Conservation (phyloP, 2,888 invertebrate genomes). For the Morpho helenor region DNA sequence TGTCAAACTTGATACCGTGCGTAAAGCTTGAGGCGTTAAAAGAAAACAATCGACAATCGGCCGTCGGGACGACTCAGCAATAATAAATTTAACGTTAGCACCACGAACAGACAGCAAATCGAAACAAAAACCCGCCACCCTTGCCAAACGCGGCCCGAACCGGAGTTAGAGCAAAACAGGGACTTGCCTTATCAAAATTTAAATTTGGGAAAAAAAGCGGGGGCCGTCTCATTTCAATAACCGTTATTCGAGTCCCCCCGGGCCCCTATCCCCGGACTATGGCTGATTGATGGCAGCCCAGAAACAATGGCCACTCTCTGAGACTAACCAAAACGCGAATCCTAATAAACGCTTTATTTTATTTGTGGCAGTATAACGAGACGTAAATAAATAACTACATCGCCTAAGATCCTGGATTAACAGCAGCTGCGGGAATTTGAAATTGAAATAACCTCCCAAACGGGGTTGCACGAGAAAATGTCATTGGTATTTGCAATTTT, state of each 20-base stretch:
- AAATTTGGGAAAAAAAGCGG: constrained; percentile 75
- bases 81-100: constrained; percentile 41
- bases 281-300: constrained; percentile 73
- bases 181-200: constrained; percentile 78
- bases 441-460: constrained; percentile 15
- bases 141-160: constrained; percentile 51
- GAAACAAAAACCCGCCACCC: constrained; percentile 64
- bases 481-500: background rate
- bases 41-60: constrained; percentile 21
- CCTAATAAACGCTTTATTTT: constrained; percentile 78
- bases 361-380: constrained; percentile 69
- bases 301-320: constrained; percentile 72
- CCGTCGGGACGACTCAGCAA: constrained; percentile 24
- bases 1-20: constrained; percentile 15
- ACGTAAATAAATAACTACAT: constrained; percentile 68
- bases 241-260: constrained; percentile 59
- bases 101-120: constrained; percentile 54
- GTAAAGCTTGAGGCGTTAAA: constrained; percentile 23
- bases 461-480: background rate
- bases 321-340: constrained; percentile 68
- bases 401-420: constrained; percentile 65
- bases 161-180: constrained; percentile 72
- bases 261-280: constrained; percentile 48
- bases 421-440: constrained; percentile 42
- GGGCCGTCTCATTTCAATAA: constrained; percentile 77